A percentile compares a stretch with the other conserved stretches of the same genome.
Conservation (phyloP, 2,888 invertebrate species). For the Apamea sordens region DNA sequence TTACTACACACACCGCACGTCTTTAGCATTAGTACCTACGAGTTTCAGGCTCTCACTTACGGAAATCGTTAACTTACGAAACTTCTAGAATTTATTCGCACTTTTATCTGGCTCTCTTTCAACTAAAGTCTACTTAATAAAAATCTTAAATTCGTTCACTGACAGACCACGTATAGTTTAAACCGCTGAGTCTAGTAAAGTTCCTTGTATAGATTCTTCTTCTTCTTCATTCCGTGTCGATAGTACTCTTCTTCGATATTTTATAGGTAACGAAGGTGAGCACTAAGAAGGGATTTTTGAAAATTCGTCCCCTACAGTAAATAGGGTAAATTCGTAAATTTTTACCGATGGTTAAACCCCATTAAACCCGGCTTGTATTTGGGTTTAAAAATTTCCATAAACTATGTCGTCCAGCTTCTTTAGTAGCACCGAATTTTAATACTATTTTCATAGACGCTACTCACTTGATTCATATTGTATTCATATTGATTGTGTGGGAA, state of each 20-base stretch:
- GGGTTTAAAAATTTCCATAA: background rate
- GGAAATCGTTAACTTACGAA: background rate
- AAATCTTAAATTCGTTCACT: background rate
- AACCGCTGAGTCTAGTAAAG: too few species aligned
- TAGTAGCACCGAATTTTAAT: background rate
- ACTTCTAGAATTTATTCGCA: background rate
- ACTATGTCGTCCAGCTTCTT: background rate
- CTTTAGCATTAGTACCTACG: background rate
- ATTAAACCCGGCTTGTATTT: background rate
- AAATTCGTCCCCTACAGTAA: background rate
- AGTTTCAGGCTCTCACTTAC: background rate
- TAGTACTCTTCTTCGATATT: too few species aligned
- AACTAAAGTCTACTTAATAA: background rate
- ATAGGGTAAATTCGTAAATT: background rate
- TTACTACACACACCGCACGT: background rate
- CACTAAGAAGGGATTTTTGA: background rate
- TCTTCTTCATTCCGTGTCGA: too few species aligned
- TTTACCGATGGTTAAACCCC: too few species aligned
- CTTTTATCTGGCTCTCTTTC: background rate
- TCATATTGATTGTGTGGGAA: constrained; percentile 5
- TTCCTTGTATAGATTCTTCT: background rate
- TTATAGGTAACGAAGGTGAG: background rate
- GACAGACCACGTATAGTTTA: too few species aligned
- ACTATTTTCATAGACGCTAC: background rate
- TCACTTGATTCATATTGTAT: too few species aligned